These are phyloP conservation scores for Eriocheir sinensis DNA, from an alignment of 1,140 invertebrate genomes.

Conservation along the genomic window DNA sequence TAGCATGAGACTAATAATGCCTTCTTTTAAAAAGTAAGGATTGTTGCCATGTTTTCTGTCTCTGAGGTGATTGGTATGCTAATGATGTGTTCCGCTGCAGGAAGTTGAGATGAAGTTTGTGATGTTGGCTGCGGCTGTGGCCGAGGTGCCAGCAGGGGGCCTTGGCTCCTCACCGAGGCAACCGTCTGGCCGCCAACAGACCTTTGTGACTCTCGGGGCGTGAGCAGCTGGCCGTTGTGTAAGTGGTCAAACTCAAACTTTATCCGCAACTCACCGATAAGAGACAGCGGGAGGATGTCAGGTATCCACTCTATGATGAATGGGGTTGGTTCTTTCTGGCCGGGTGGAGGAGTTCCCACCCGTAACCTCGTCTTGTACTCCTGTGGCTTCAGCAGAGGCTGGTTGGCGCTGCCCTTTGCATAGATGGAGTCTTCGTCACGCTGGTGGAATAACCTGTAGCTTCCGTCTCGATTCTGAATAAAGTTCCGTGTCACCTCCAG, in stretches of 20 bases:
- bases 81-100: slow-evolving; percentile 67
- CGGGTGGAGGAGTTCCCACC: slow-evolving; percentile 86
- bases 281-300: slow-evolving; percentile 87
- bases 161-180: slow-evolving; percentile 36
- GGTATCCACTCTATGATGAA: slow-evolving; percentile 91
- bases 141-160: slow-evolving; percentile 65
- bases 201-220: slow-evolving; percentile 37
- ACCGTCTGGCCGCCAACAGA: slow-evolving; percentile 45
- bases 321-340: slow-evolving; percentile 85
- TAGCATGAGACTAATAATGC: background rate
- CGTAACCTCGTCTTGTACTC: slow-evolving; percentile 88
- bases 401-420: slow-evolving; percentile 81
- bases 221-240: slow-evolving; percentile 82
- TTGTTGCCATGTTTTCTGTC: slow-evolving; percentile 69
- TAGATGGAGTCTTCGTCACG: slow-evolving; percentile 84
- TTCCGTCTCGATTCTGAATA: slow-evolving; percentile 86
- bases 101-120: slow-evolving; percentile 52
- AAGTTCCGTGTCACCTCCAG: slow-evolving; percentile 87
- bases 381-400: slow-evolving; percentile 85
- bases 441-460: slow-evolving; percentile 85
- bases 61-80: slow-evolving; percentile 74
- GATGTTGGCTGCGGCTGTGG: slow-evolving; percentile 61
- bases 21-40: slow-evolving; percentile 62
- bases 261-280: slow-evolving; percentile 87
- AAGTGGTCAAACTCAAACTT: slow-evolving; percentile 87